Evolutionary conservation across 53 echinoderm and acorn worm genomes (phyloP).

Genomic region (Paelopatides confundens): DNA sequence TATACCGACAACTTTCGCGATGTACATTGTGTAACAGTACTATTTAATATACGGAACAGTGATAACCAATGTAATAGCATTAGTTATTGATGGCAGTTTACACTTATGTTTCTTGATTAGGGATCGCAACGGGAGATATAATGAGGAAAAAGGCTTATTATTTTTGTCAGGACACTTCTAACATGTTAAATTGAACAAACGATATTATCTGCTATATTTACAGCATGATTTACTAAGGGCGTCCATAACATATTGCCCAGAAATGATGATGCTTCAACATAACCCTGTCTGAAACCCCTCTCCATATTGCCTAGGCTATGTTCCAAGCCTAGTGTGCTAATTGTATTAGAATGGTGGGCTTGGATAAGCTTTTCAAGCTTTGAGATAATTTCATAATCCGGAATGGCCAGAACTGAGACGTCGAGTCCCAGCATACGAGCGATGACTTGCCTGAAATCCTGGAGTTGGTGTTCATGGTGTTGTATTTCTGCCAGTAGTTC

Average conservation of each 20-base stretch:
- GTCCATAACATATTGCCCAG: slow-evolving; percentile 37
- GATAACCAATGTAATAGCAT: too few relatives aligned
- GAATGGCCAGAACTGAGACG: slow-evolving; percentile 82
- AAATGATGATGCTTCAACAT: slow-evolving; percentile 64
- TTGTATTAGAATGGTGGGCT: slow-evolving; percentile 97
- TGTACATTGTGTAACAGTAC: too few relatives aligned
- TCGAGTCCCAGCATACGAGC: slow-evolving; percentile 97
- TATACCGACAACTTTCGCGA: too few relatives aligned
- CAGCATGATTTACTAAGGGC: too few relatives aligned
- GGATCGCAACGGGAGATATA: too few relatives aligned
- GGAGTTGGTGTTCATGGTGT: slow-evolving; percentile 84
- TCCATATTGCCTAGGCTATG: slow-evolving; percentile 87
- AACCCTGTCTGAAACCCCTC: slow-evolving; percentile 82
- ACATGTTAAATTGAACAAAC: too few relatives aligned
- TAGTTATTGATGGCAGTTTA: too few relatives aligned
- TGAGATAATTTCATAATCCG: slow-evolving; percentile 98
- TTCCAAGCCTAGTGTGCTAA: slow-evolving; percentile 81
- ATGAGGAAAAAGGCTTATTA: too few relatives aligned
- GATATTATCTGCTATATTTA: too few relatives aligned
- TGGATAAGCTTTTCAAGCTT: slow-evolving; percentile 96
- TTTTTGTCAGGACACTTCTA: too few relatives aligned
- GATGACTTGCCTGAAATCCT: slow-evolving; percentile 96
- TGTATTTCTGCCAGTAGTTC: slow-evolving; percentile 79
- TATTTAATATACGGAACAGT: too few relatives aligned
- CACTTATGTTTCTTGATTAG: too few relatives aligned